phyloP scores from a whole-genome alignment of 2,113 vertebrate genomes.

The Amphiprion ocellaris region DNA sequence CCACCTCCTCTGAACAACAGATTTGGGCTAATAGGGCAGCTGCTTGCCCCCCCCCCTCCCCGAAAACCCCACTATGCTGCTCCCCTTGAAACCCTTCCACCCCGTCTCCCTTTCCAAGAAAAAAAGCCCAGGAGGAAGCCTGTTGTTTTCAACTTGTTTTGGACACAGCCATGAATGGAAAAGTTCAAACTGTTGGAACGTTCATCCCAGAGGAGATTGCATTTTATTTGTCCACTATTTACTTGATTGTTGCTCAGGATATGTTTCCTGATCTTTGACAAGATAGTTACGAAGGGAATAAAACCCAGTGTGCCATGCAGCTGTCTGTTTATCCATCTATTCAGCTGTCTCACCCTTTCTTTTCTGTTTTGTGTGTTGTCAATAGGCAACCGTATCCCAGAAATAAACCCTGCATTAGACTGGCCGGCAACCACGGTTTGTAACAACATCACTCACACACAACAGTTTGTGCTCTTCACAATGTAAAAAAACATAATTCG shows the following conservation, averaged over 20 bases:
- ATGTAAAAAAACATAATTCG: constrained; percentile 16
- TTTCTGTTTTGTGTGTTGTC: constrained; percentile 75
- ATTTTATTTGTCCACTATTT: constrained; percentile 40
- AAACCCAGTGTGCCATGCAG: background rate
- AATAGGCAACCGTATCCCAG: constrained; percentile 72
- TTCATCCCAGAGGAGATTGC: constrained; percentile 22
- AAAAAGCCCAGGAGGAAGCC: constrained; percentile 67
- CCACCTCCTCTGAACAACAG: constrained; percentile 76
- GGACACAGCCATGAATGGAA: constrained; percentile 57
- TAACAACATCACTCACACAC: constrained; percentile 59
- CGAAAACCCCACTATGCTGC: constrained; percentile 48
- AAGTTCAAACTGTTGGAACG: constrained; percentile 54
- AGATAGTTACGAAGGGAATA: constrained; percentile 25
- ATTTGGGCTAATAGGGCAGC: constrained; percentile 83
- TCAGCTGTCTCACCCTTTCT: constrained; percentile 15
- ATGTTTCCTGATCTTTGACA: constrained; percentile 30
- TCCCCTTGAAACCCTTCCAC: constrained; percentile 57
- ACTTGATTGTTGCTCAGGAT: background rate
- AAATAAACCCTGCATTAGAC: constrained; percentile 70
- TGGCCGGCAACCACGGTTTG: constrained; percentile 47
- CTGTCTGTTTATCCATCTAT: constrained; percentile 44
- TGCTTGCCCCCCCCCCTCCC: constrained; percentile 65
- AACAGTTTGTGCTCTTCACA: constrained; percentile 43
- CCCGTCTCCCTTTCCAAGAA: constrained; percentile 35
- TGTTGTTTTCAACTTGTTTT: constrained; percentile 76